These are phyloP conservation scores for Euschistus heros DNA, from an alignment of 1,140 invertebrate genomes.

Conservation along the genomic window DNA sequence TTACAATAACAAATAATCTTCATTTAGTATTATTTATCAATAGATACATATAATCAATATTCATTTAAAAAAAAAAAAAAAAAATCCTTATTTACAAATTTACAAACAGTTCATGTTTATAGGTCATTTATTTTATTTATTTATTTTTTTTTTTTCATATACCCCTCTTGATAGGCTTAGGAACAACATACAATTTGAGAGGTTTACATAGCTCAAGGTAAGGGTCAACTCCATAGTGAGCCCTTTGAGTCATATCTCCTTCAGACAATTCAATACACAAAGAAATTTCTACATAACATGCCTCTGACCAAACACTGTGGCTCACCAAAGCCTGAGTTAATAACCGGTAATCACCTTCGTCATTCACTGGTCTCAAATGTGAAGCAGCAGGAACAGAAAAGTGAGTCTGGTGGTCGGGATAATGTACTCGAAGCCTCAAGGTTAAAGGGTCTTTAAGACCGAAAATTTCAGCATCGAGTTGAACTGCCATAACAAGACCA, in stretches of 20 bases:
- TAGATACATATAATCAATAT: no score
- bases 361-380: slow-evolving; percentile 15
- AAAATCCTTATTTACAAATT: no score
- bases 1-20: no score
- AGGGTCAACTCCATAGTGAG: slow-evolving; percentile 45
- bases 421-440: slow-evolving; percentile 74
- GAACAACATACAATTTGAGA: slow-evolving; percentile 76
- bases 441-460: slow-evolving; percentile 61
- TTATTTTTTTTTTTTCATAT: slow-evolving; percentile 44
- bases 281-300: slow-evolving; percentile 76
- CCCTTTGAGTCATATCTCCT: slow-evolving; percentile 42
- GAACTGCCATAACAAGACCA: slow-evolving; percentile 75
- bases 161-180: slow-evolving; percentile 76
- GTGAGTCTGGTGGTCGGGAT: slow-evolving; percentile 83
- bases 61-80: no score
- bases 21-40: no score
- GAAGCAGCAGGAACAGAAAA: slow-evolving; percentile 53
- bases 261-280: slow-evolving; percentile 69
- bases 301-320: slow-evolving; percentile 81
- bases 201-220: slow-evolving; percentile 79
- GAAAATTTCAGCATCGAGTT: slow-evolving; percentile 72
- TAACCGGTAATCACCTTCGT: slow-evolving; percentile 56
- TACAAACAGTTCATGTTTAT: no score
- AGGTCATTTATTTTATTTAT: no score
- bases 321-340: slow-evolving; percentile 77